Percentiles rank a stretch among this genome's conserved stretches.
Evolutionary conservation across 30 jellyfish, hydroid and myxozoan species (phyloP).

Genomic region (Euphysa ruthae): DNA sequence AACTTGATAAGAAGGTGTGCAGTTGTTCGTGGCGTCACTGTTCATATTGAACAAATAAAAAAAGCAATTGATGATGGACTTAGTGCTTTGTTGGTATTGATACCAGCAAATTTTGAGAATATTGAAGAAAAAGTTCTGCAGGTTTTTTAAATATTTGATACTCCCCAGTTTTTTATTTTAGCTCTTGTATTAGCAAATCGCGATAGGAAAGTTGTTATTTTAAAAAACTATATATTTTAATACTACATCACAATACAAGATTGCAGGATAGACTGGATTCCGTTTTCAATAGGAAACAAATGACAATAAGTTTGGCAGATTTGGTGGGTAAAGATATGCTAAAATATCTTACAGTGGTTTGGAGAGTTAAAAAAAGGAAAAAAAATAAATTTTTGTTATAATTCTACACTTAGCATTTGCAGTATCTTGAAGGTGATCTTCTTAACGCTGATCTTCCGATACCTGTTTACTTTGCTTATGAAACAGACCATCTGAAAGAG

Average conservation of each 20-base stretch:
- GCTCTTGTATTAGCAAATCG: too few species aligned
- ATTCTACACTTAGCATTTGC: slow-evolving; percentile 47
- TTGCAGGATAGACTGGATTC: too few species aligned
- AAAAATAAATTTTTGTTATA: too few species aligned
- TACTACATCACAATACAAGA: too few species aligned
- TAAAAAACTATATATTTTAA: too few species aligned
- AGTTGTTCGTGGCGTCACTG: slow-evolving; percentile 49
- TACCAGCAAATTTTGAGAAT: slow-evolving; percentile 48
- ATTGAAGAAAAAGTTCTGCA: slow-evolving; percentile 41
- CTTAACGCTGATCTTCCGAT: slow-evolving; percentile 69
- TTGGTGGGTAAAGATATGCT: too few species aligned
- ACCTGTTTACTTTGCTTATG: slow-evolving; percentile 85
- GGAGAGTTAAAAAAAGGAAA: too few species aligned
- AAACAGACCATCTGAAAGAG: slow-evolving; percentile 39
- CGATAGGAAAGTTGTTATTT: too few species aligned
- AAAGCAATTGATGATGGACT: slow-evolving; percentile 61
- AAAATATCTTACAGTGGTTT: too few species aligned
- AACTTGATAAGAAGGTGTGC: slow-evolving; percentile 83
- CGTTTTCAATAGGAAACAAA: too few species aligned
- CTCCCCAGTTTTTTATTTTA: too few species aligned
- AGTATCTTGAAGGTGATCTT: slow-evolving; percentile 56
- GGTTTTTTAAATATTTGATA: slow-evolving; percentile 32
- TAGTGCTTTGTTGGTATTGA: slow-evolving; percentile 67
- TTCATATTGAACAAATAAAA: slow-evolving; percentile 40
- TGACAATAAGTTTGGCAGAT: too few species aligned